A percentile compares a stretch with the other conserved stretches of the same genome.
These are phyloP conservation scores for Troides aeacus DNA, from an alignment of 2,888 invertebrate genomes.

Conservation along the genomic window DNA sequence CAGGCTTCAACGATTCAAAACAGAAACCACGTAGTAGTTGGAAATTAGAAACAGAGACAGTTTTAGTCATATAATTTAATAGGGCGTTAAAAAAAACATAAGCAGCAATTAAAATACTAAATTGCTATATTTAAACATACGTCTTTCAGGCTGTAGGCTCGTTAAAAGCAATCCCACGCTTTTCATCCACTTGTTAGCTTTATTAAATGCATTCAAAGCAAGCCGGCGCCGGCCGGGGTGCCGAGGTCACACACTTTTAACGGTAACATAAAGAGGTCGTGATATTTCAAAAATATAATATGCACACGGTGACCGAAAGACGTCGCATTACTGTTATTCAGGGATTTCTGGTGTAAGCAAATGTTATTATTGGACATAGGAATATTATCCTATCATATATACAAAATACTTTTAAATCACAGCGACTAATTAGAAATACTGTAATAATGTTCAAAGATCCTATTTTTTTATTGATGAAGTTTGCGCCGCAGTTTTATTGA, in stretches of 20 bases:
- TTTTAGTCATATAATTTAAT: no score
- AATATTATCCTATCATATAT: no score
- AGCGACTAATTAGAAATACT: no score
- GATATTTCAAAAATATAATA: background rate
- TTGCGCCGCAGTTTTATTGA: no score
- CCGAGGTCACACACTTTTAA: slow-evolving; percentile 12
- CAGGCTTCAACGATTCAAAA: no score
- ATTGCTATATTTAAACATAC: slow-evolving; percentile 11
- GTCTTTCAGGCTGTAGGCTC: slow-evolving; percentile 15
- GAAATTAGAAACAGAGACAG: no score
- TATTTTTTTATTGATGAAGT: no score
- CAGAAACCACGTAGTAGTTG: no score
- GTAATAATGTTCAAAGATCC: no score
- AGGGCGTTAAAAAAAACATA: background rate
- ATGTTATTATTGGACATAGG: no score
- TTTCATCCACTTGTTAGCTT: slow-evolving; percentile 28
- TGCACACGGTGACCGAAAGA: background rate
- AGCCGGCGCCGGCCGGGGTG: slow-evolving; percentile 12
- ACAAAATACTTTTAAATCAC: no score
- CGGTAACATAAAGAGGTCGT: background rate
- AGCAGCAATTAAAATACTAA: slow-evolving; percentile 1
- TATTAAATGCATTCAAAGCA: slow-evolving; percentile 27
- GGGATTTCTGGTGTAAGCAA: no score
- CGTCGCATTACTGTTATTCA: background rate
- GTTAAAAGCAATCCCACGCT: slow-evolving; percentile 23